Conservation (phyloP, 2,113 vertebrate genomes). For the Pungitius pungitius region DNA sequence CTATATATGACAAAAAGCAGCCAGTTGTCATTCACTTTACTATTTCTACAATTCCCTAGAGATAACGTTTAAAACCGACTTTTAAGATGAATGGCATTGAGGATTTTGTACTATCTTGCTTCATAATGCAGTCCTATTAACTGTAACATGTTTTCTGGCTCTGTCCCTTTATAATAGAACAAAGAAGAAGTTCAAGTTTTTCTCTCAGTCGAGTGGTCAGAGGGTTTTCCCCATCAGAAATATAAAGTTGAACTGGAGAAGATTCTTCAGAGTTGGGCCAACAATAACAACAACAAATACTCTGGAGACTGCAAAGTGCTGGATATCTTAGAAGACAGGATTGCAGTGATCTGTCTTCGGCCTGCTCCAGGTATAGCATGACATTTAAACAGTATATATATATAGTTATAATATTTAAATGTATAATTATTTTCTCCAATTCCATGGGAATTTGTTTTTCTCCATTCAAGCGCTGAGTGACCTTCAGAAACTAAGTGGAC, state of each 20-base stretch:
- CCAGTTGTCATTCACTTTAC: too few species aligned
- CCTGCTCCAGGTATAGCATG: slow-evolving; percentile 53
- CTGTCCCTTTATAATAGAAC: background rate
- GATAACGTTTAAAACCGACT: too few species aligned
- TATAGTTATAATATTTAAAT: background rate
- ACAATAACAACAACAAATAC: accelerated
- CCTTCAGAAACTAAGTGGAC: background rate
- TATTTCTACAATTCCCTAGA: background rate
- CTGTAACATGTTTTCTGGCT: background rate
- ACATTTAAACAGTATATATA: background rate
- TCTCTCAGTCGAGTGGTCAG: slow-evolving; percentile 39
- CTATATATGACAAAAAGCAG: too few species aligned
- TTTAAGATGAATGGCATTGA: background rate
- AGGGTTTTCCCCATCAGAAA: accelerated
- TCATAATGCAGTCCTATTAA: background rate
- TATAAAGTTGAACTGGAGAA: accelerated
- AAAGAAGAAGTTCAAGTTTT: background rate
- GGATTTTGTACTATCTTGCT: background rate
- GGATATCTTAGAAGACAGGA: accelerated
- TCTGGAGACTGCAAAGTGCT: accelerated
- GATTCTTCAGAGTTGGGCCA: slow-evolving; percentile 57
- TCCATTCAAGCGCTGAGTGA: background rate
- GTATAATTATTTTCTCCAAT: background rate
- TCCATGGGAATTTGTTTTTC: background rate
- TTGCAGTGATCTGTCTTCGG: slow-evolving; percentile 6